A percentile compares a stretch with the other conserved stretches of the same genome.
These are phyloP conservation scores for Rhagoletis pomonella DNA, from an alignment of 1,140 invertebrate genomes.

Conservation along the genomic window DNA sequence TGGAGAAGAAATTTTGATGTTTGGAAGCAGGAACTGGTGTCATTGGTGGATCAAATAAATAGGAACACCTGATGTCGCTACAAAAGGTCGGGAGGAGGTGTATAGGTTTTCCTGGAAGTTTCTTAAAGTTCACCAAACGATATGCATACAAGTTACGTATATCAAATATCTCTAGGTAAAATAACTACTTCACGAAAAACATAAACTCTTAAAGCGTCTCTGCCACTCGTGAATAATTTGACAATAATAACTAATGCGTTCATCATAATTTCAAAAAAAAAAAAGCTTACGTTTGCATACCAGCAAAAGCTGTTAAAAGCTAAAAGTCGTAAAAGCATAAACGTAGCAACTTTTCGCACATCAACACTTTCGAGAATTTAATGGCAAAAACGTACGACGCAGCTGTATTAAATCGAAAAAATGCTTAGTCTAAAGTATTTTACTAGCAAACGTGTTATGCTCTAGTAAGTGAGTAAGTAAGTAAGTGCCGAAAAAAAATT, in stretches of 20 bases:
- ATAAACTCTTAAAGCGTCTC: too few species aligned
- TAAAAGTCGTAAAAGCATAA: slow-evolving; percentile 3
- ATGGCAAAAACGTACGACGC: neutral
- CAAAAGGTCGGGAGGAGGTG: too few species aligned
- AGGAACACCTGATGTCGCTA: too few species aligned
- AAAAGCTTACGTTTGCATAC: neutral
- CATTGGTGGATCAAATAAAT: too few species aligned
- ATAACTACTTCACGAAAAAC: too few species aligned
- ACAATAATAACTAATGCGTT: slow-evolving; percentile 4
- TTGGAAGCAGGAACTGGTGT: too few species aligned
- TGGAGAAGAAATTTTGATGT: too few species aligned
- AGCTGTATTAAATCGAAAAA: neutral
- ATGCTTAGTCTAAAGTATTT: slow-evolving; percentile 3
- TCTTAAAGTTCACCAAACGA: too few species aligned
- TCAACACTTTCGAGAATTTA: slow-evolving; percentile 12
- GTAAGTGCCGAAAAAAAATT: neutral
- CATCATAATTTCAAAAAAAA: neutral
- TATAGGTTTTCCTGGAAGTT: too few species aligned
- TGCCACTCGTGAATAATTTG: neutral
- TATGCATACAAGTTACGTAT: too few species aligned
- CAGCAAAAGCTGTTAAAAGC: slow-evolving; percentile 1
- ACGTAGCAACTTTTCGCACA: slow-evolving; percentile 30
- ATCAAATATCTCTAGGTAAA: too few species aligned
- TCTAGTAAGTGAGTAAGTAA: neutral
- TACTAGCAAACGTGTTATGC: neutral